Base-by-base conservation (phyloP, 37 sponge, comb jelly and placozoan genomes). In the Agelas oroides region DNA sequence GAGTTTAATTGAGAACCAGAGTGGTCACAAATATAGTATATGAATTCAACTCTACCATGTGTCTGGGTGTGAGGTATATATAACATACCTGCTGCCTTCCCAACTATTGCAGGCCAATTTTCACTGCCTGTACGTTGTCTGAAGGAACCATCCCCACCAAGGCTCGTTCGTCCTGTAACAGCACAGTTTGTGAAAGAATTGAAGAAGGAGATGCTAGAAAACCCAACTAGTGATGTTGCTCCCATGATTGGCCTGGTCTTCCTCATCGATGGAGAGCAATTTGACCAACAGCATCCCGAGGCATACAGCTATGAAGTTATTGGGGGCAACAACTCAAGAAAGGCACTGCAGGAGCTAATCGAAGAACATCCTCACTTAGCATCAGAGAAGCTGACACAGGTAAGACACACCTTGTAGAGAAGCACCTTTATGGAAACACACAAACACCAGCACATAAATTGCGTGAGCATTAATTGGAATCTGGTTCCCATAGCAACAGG, bases 291-390 rank as follows among this genome's bases (percentile, higher is more conserved):
- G n/a, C 72, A 71, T 31, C 71, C 71, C 23, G 82, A 81, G 41
- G 82, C 72, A 36, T 81, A 71, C 62, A 59, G 3, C 17, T 81
- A 81, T 24, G 82, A 81, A n/a, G 71, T 72, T 18, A 30, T 81
- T 36, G 82, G 82, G 2, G 82, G 82, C 13, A 81, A 81, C 60
- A 25, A 81, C 60, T 81, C 82, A 30, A 70, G 82, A 36, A 33
- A 35, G n/a, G 82, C 82, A 25, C 63, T 81, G 5, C 0, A 1
- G 5, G 71, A 81, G 35, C 56, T 68, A 15, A 16, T 78, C 19
- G 34, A 54, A 53, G 76, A n/a, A n/a, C n/a, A n/a, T n/a, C n/a
- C n/a, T n/a, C n/a, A n/a, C n/a, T n/a, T n/a, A n/a, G n/a, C n/a
- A n/a, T n/a, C n/a, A n/a, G n/a, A n/a, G n/a, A n/a, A n/a, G n/a